Base-by-base conservation (phyloP, 1,140 invertebrate genomes). In the Heliconius himera region DNA sequence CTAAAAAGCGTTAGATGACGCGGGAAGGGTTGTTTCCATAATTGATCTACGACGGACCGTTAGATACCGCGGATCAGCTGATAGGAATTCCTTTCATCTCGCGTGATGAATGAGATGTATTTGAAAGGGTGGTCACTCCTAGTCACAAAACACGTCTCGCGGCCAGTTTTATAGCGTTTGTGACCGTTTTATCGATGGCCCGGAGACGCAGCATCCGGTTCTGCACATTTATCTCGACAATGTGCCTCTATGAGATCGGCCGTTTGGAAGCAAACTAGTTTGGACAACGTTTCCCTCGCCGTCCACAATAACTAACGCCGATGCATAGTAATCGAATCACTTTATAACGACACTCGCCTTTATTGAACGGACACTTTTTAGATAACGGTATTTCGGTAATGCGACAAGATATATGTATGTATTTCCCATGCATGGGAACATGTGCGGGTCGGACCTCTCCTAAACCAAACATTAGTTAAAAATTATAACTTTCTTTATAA, bases 161-260 rank as follows among this genome's bases (percentile, higher is more conserved):
- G 87, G 88, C 88, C 84, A 86, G 89, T 88, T 89, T 88, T 87
- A 88, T 90, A 92, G 86, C 79, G 88, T 87, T 90, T 88, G 88
- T 87, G 90, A 90, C 90, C 91, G 91, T 93, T 93, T 91, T 85
- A 90, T 91, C 90, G 91, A 89, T 86, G 87, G 84, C 85, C 88
- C 85, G 89, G 87, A 90, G 87, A 89, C 77, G 80, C 93, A 94
- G 92, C 92, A 93, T 93, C 93, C 92, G 91, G 93, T 94, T 93
- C 85, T 93, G 85, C 88, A 89, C 88, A 88, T 88, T 91, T 86
- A 93, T 93, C 90, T 89, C 84, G 78, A 93, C 93, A 93, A 91
- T 93, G 90, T 78, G 86, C 77, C 83, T 90, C 90, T 91, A 89
- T 88, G 87, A 82, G 89, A 89, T 84, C 88, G 88, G 80, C 87